These are phyloP conservation scores for Heteractis magnifica DNA, from an alignment of 92 coral and sea anemone species.

Conservation along the genomic window DNA sequence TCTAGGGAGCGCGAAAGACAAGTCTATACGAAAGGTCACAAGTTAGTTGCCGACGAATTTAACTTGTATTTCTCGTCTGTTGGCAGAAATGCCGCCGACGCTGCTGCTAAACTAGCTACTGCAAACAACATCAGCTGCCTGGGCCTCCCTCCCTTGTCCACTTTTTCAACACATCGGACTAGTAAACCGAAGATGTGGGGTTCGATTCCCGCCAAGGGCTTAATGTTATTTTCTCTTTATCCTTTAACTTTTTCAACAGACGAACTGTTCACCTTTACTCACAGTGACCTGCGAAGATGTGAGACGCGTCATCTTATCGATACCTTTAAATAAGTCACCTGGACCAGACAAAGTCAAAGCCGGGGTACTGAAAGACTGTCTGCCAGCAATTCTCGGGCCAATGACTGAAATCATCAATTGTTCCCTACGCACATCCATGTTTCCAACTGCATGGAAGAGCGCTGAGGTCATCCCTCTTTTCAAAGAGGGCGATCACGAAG, in stretches of 20 bases:
- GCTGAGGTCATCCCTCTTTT: not conserved
- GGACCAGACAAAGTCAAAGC: not conserved
- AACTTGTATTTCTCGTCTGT: conserved; percentile 19
- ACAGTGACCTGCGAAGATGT: not conserved
- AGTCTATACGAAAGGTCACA: not conserved
- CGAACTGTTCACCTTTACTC: not conserved
- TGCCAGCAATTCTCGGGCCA: not conserved
- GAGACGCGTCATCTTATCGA: not conserved
- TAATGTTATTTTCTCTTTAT: no score
- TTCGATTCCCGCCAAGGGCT: no score
- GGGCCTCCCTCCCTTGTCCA: not conserved
- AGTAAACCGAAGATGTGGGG: no score
- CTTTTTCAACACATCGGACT: not conserved
- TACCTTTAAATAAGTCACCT: not conserved
- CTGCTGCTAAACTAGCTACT: not conserved
- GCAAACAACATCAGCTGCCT: not conserved
- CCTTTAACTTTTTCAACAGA: not conserved
- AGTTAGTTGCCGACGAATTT: conserved; percentile 22
- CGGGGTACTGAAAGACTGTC: not conserved
- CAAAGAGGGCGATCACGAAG: conserved; percentile 47
- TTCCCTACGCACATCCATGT: not conserved
- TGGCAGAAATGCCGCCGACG: conserved; percentile 25
- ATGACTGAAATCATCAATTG: not conserved
- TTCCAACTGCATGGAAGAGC: not conserved
- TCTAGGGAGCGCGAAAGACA: conserved; percentile 21